Percentiles rank a stretch among this genome's conserved stretches.
Conservation (phyloP, 1,140 invertebrate species). For the Aphis gossypii region DNA sequence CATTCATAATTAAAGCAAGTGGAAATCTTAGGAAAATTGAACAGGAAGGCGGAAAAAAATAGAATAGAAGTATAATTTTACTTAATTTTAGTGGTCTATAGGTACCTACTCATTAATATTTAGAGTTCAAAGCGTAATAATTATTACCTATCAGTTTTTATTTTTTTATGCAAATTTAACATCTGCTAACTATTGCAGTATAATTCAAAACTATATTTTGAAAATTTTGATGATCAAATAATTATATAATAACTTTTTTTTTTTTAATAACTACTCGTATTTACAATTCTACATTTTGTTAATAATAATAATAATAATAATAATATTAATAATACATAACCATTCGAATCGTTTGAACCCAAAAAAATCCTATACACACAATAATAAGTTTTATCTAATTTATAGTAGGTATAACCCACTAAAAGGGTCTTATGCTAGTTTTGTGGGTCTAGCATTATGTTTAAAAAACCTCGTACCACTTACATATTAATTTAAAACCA, state of each 20-base stretch:
- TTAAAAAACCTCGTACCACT: not conserved
- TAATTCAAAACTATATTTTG: conserved; percentile 33
- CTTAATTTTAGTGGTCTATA: not conserved
- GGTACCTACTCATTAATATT: not conserved
- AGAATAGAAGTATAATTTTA: not conserved
- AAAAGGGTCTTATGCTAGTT: not conserved
- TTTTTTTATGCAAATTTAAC: not conserved
- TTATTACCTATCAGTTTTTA: not conserved
- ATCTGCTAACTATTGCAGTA: not conserved
- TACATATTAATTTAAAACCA: conserved; percentile 45
- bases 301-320: not conserved
- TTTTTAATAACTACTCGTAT: not conserved
- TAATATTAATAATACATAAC: not conserved
- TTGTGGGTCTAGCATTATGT: not conserved
- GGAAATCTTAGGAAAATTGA: conserved; percentile 17
- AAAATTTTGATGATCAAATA: not conserved
- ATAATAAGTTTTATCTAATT: conserved; percentile 32
- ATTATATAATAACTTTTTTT: not conserved
- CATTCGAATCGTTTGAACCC: not conserved
- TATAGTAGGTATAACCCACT: not conserved
- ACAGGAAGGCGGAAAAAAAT: not conserved
- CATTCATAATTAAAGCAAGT: not conserved
- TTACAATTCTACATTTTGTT: not conserved
- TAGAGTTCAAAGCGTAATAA: not conserved
- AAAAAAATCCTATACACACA: not conserved